phyloP scores from a whole-genome alignment of 92 coral and sea anemone species.

The Umimayanthus chanpuru region DNA sequence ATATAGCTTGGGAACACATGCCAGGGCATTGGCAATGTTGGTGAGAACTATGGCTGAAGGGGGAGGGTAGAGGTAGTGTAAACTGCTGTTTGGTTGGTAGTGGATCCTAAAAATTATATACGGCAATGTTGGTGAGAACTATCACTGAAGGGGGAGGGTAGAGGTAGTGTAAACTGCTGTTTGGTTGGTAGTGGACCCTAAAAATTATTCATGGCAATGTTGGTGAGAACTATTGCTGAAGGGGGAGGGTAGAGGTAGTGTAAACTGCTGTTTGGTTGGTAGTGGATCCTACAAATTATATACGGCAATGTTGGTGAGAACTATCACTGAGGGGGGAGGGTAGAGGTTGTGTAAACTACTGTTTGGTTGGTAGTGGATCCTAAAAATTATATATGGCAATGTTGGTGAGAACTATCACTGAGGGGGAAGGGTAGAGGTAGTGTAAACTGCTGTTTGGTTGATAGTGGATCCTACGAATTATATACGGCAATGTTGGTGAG shows the following conservation, averaged over 20 bases:
- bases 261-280: constrained; percentile 69
- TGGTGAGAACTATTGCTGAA: constrained; percentile 76
- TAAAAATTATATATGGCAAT: constrained; percentile 61
- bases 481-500: constrained; percentile 85
- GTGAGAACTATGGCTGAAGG: constrained; percentile 80
- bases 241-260: constrained; percentile 90
- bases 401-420: constrained; percentile 80
- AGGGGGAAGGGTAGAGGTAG: constrained; percentile 88
- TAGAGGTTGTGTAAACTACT: constrained; percentile 76
- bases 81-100: constrained; percentile 69
- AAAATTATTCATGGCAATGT: constrained; percentile 58
- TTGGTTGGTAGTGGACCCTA: constrained; percentile 77
- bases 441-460: constrained; percentile 68
- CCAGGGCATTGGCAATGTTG: constrained; percentile 91
- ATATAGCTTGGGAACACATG: constrained; percentile 95
- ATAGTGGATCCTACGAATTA: constrained; percentile 68
- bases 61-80: constrained; percentile 85
- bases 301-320: constrained; percentile 87
- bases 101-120: constrained; percentile 58
- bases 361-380: constrained; percentile 75
- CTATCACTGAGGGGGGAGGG: constrained; percentile 80
- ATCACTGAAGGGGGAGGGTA: constrained; percentile 86
- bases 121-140: constrained; percentile 88
- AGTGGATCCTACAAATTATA: constrained; percentile 63
- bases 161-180: constrained; percentile 72